Conservation (phyloP, 2,797 vertebrate genomes). For the Salmo trutta region DNA sequence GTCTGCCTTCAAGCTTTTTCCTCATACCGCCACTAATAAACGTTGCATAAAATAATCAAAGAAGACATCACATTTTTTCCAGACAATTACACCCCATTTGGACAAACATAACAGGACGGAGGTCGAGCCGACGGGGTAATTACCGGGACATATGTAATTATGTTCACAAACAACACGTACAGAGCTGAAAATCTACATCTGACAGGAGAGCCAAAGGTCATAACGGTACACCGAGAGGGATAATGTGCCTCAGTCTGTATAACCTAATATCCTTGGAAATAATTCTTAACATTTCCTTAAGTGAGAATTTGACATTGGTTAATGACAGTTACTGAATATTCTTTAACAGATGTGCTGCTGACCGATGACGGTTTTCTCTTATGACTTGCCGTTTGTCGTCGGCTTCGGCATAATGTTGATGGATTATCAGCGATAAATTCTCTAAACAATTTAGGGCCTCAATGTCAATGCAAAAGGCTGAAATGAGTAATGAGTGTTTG, state of each 20-base stretch:
- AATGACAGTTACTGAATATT: not conserved
- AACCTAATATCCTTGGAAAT: conserved; percentile 10
- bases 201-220: conserved; percentile 38
- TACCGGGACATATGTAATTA: conserved; percentile 42
- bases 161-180: conserved; percentile 37
- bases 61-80: conserved; percentile 50
- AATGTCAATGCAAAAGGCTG: conserved; percentile 5
- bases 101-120: conserved; percentile 33
- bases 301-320: conserved; percentile 16
- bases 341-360: not conserved
- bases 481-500: not conserved
- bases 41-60: conserved; percentile 52
- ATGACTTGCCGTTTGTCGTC: not conserved
- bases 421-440: conserved; percentile 1
- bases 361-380: not conserved
- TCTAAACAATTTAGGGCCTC: not conserved
- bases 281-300: not conserved
- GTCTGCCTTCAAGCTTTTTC: conserved; percentile 32
- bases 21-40: conserved; percentile 38
- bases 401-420: conserved; percentile 2
- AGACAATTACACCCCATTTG: conserved; percentile 51
- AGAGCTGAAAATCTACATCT: conserved; percentile 23
- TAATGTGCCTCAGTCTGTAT: conserved; percentile 23
- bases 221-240: conserved; percentile 28
- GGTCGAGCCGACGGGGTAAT: conserved; percentile 41